Percentiles rank a stretch among this genome's conserved stretches.
phyloP scores from a whole-genome alignment of 2,113 vertebrate genomes.

The Leptodactylus fuscus region DNA sequence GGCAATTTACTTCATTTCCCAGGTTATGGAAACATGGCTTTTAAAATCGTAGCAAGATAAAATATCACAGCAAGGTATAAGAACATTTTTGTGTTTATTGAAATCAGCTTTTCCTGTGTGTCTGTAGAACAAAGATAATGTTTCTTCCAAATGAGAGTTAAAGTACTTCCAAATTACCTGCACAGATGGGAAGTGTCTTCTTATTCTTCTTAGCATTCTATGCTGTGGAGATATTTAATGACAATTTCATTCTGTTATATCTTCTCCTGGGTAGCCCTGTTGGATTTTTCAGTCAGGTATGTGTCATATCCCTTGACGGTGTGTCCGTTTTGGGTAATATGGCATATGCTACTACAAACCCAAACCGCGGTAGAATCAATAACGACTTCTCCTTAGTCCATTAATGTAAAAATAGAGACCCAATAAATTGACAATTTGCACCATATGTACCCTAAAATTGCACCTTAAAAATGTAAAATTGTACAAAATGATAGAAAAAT shows the following conservation, averaged over 20 bases:
- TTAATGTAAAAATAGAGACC: no score
- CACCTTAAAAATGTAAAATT: no score
- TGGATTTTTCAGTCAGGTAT: background rate
- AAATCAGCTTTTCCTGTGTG: background rate
- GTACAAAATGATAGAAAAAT: no score
- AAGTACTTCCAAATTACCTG: background rate
- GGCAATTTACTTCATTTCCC: constrained; percentile 23
- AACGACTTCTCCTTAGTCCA: no score
- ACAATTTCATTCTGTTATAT: background rate
- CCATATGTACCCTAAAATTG: no score
- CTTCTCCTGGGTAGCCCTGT: background rate
- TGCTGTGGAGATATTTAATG: background rate
- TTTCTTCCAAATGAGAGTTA: background rate
- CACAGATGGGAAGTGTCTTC: background rate
- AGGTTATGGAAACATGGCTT: constrained; percentile 10
- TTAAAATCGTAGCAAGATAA: constrained; percentile 1
- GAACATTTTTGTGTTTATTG: background rate
- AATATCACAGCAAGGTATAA: background rate
- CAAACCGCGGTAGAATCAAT: no score
- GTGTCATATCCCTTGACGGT: background rate
- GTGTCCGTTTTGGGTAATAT: background rate
- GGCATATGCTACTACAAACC: no score
- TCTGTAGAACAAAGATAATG: background rate
- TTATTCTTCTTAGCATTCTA: background rate
- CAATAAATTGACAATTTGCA: no score